phyloP scores from a whole-genome alignment of 2,888 invertebrate species.

The Strigamia maritima region DNA sequence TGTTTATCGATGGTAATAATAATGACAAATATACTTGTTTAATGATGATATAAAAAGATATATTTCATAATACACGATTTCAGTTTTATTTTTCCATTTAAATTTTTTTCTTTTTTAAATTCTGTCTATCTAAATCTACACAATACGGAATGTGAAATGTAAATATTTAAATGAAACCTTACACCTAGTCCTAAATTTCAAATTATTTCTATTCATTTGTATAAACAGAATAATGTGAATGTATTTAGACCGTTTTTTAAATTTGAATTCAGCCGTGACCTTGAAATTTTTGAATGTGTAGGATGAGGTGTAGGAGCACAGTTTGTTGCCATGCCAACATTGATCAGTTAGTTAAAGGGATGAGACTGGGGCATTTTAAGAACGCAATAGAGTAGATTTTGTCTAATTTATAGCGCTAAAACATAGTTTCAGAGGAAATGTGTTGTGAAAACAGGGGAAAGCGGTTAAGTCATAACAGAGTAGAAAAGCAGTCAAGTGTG shows the following conservation, averaged over 20 bases:
- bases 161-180: neutral
- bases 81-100: neutral
- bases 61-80: neutral
- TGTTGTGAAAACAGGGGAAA: neutral
- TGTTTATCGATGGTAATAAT: too few species aligned
- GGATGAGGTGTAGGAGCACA: neutral
- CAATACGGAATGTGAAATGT: neutral
- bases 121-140: too few species aligned
- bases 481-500: neutral
- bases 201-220: too few species aligned
- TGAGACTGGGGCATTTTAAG: neutral
- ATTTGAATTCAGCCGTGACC: neutral
- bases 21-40: neutral
- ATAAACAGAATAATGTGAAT: too few species aligned
- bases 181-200: neutral
- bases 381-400: neutral
- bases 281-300: neutral
- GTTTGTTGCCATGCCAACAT: neutral
- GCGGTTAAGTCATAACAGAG: neutral
- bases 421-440: neutral
- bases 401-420: neutral
- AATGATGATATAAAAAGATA: neutral
- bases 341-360: neutral
- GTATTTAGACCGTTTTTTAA: neutral
- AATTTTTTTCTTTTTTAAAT: too few species aligned